Evolutionary conservation across 2,113 vertebrate species (phyloP), one percentile per base, ranked within the genome.

Genomic region (Strix uralensis): DNA sequence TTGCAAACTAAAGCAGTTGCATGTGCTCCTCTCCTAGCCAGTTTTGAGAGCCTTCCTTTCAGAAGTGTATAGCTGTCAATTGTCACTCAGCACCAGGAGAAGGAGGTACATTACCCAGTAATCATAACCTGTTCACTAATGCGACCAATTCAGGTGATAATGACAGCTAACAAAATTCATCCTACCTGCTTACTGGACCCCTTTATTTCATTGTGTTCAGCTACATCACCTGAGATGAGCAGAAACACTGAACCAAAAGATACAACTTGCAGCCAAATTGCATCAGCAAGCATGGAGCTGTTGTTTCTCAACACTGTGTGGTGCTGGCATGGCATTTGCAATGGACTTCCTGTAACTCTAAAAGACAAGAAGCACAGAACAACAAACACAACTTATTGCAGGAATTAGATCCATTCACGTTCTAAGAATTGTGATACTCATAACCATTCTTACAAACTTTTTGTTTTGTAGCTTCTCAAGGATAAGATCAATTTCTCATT

Each of bases 221-320:
- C 73, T 47, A 5, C 34, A 26, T 15, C 5, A 19, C 13, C 42
- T 36, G 14, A 69, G 54, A 77, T 29, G 40, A 63, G 11, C 30
- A 58, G 26, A 91, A 81, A 51, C 5, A 26, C 14, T 29, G 61
- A 75, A 47, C 15, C 34, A 36, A 34, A 52, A 80, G 61, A 51
- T 30, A 6, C 6, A 51, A 5, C 12, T 20, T 22, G 0, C 44
- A 65, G 65, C 5, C 32, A 72, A 36, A 27, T 16, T 47, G 18
- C 32, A 46, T 7, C 47, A 65, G 29, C 0, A 0, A 52, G 32
- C 0, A 0, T 34, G 18, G 42, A 86, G 22, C 46, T 83, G 8
- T 0, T 42, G 14, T 32, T 86, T 58, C 63, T 47, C 47, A 84
- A 3, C 17, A 9, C 4, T 20, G 8, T 0, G 0, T 42, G 51